Base-by-base conservation (phyloP, 2,797 vertebrate species). In the Labroides dimidiatus region DNA sequence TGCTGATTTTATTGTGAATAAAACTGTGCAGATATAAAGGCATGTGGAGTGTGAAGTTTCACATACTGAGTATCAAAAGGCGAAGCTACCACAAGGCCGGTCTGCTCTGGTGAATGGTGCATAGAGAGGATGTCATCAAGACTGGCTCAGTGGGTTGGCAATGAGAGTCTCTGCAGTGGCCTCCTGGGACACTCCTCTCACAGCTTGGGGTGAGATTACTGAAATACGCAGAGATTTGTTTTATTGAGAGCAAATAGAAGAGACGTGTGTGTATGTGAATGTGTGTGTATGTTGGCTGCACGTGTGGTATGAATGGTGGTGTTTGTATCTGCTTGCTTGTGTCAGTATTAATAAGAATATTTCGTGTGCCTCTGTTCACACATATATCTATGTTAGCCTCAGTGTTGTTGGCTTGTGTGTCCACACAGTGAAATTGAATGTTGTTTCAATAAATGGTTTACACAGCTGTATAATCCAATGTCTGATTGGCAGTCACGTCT, bases 71-170 rank as follows among this genome's bases (percentile, higher is more conserved):
- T 51, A 16, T 64, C 14, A 81, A 47, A 13, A 19, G 55, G 45
- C 53, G 64, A 79, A 69, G 27, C 61, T 68, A 45, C 67, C 71
- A 43, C 55, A 75, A 19, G 60, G 59, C 44, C 24, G 64, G 82
- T 64, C 66, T 69, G 76, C 82, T 84, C 62, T 59, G 69, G 78
- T 84, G 85, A 81, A 78, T 85, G 89, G 84, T 85, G 90, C 84
- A 90, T 86, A 87, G 81, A 86, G 87, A 90, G 81, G 73, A 88
- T 90, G 87, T 90, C 80, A 83, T 87, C 77, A 48, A 78, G 75
- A 78, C 57, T 91, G 87, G 87, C 49, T 88, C 91, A 91, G 88
- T 88, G 85, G 80, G 82, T 87, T 92, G 90, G 89, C 88, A 92
- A 58, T 76, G 64, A 82, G 81, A 76, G 76, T 78, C 72, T 88